phyloP scores from a whole-genome alignment of 2,113 vertebrate species.

The Bambusicola thoracicus region DNA sequence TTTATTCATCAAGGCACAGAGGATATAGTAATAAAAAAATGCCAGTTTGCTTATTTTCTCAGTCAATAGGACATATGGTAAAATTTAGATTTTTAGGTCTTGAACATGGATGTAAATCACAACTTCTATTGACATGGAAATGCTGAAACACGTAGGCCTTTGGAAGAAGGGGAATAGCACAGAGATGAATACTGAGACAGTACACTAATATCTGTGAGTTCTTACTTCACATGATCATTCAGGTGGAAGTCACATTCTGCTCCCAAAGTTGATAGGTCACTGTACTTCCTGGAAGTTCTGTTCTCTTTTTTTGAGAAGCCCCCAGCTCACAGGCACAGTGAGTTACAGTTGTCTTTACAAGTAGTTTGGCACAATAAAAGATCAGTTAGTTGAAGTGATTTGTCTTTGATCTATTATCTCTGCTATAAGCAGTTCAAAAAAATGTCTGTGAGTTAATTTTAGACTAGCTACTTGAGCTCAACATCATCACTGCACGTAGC shows the following conservation, averaged over 20 bases:
- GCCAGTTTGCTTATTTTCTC: neutral
- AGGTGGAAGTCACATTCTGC: neutral
- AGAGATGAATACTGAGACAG: neutral
- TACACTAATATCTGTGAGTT: neutral
- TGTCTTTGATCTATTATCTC: neutral
- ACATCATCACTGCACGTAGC: neutral
- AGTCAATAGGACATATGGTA: neutral
- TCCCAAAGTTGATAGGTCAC: neutral
- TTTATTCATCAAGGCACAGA: neutral
- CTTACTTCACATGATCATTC: neutral
- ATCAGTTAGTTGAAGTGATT: neutral
- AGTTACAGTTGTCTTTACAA: neutral
- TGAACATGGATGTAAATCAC: neutral
- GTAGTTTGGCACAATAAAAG: neutral
- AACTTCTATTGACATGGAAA: neutral
- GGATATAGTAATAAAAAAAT: neutral
- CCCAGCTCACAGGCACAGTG: neutral
- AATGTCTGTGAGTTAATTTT: neutral
- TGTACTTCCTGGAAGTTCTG: neutral
- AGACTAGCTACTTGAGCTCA: neutral
- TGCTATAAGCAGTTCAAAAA: neutral
- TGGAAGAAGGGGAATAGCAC: neutral
- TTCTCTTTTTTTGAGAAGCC: neutral
- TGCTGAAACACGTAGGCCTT: neutral
- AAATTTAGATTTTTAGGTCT: neutral